phyloP scores from a whole-genome alignment of 1,140 invertebrate genomes.

The Cherax quadricarinatus region DNA sequence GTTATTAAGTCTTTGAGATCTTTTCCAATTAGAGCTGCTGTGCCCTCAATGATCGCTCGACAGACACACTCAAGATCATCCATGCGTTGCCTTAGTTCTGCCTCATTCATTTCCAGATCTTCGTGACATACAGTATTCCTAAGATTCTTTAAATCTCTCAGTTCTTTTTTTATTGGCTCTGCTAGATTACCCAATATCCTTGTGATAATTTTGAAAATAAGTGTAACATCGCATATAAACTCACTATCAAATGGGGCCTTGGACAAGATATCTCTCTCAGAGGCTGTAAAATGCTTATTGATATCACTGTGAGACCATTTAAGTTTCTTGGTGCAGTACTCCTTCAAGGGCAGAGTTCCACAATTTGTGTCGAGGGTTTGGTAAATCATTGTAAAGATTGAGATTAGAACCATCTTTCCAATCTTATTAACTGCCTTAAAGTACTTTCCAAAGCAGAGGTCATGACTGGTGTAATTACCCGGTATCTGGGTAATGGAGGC shows the following conservation, averaged over 20 bases:
- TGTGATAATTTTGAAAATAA: conserved; percentile 44
- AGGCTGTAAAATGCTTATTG: conserved; percentile 16
- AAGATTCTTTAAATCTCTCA: conserved; percentile 49
- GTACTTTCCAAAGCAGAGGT: conserved; percentile 59
- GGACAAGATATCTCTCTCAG: conserved; percentile 24
- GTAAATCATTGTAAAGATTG: conserved; percentile 32
- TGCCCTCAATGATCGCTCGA: conserved; percentile 6
- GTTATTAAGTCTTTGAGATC: conserved; percentile 16
- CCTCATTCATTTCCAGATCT: conserved; percentile 42
- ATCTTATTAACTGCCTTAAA: conserved; percentile 57
- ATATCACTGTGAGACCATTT: conserved; percentile 15
- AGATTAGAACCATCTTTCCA: conserved; percentile 25
- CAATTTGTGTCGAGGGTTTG: conserved; percentile 27
- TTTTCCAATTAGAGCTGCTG: neutral
- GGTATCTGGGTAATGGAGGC: neutral
- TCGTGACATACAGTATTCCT: conserved; percentile 60
- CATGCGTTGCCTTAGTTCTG: neutral
- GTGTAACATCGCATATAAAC: conserved; percentile 47
- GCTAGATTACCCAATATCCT: conserved; percentile 23
- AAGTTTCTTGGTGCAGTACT: conserved; percentile 27
- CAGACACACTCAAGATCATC: neutral
- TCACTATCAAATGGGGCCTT: neutral
- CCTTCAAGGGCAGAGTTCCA: conserved; percentile 27
- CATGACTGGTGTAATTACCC: conserved; percentile 35
- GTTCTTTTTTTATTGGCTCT: conserved; percentile 49